Conservation (phyloP, 1,140 invertebrate genomes). For the Ptiloglossa arizonensis region DNA sequence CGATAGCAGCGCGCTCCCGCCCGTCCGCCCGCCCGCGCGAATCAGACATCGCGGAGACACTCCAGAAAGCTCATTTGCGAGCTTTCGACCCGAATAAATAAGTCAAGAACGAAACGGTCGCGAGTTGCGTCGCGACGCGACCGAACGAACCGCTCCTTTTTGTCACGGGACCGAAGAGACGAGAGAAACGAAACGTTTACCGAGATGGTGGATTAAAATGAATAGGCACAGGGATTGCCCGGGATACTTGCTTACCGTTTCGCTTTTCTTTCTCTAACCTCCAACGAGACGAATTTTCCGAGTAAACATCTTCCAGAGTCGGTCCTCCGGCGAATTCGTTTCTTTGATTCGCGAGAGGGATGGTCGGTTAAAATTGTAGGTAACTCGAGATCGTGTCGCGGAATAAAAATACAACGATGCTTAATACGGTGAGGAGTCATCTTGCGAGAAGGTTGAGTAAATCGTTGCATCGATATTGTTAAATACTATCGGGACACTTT, state of each 20-base stretch:
- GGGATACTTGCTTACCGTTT: not conserved
- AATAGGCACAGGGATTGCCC: not conserved
- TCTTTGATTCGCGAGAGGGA: too few relatives aligned
- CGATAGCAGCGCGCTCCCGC: not conserved
- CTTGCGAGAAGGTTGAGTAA: too few relatives aligned
- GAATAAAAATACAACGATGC: too few relatives aligned
- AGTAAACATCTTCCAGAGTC: not conserved
- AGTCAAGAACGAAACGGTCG: constrained; percentile 29
- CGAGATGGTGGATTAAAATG: not conserved
- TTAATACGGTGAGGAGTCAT: too few relatives aligned
- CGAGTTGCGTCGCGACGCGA: not conserved
- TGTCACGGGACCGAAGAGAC: too few relatives aligned
- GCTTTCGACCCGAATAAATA: constrained; percentile 45
- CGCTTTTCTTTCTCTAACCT: not conserved
- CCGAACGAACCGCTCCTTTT: too few relatives aligned
- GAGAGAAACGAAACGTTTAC: not conserved
- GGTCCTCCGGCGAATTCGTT: not conserved
- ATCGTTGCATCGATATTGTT: too few relatives aligned
- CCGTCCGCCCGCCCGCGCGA: too few relatives aligned
- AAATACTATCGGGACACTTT: too few relatives aligned
- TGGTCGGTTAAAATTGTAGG: too few relatives aligned
- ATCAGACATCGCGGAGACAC: constrained; percentile 4
- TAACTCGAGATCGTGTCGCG: too few relatives aligned
- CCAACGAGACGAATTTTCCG: not conserved
- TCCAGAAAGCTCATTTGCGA: constrained; percentile 43